These are phyloP conservation scores for Gymnoscelis rufifasciata DNA, from an alignment of 2,888 invertebrate species.

Conservation along the genomic window DNA sequence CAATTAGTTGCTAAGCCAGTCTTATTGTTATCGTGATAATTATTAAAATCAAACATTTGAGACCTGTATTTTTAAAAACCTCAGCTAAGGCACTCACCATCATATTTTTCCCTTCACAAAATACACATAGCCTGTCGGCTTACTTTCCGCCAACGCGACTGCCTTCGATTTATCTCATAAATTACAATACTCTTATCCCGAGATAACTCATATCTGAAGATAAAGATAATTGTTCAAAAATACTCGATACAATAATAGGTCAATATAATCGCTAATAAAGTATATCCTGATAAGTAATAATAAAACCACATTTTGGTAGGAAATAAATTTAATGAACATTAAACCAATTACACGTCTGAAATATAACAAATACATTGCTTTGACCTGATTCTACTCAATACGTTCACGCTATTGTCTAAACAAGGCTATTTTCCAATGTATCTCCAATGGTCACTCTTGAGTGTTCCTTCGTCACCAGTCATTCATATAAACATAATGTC, in stretches of 20 bases:
- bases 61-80: no score
- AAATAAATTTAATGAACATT: slow-evolving; percentile 67
- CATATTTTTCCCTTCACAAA: slow-evolving; percentile 6
- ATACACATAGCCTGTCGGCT: slow-evolving; percentile 41
- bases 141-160: slow-evolving; percentile 56
- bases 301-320: slow-evolving; percentile 34
- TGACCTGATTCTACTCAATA: slow-evolving; percentile 46
- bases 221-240: slow-evolving; percentile 51
- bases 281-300: no score
- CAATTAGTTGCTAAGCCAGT: no score
- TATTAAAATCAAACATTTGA: no score
- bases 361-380: slow-evolving; percentile 41
- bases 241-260: slow-evolving; percentile 46
- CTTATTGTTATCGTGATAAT: no score
- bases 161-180: slow-evolving; percentile 44
- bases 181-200: slow-evolving; percentile 52
- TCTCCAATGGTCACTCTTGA: slow-evolving; percentile 2
- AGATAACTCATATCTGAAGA: slow-evolving; percentile 56
- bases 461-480: slow-evolving; percentile 10
- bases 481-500: slow-evolving; percentile 12
- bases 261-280: slow-evolving; percentile 23
- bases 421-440: slow-evolving; percentile 12
- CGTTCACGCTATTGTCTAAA: slow-evolving; percentile 31
- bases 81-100: slow-evolving; percentile 22
- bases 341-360: slow-evolving; percentile 48